Base-by-base conservation (phyloP, 1,140 invertebrate species). In the Drosophila novamexicana region DNA sequence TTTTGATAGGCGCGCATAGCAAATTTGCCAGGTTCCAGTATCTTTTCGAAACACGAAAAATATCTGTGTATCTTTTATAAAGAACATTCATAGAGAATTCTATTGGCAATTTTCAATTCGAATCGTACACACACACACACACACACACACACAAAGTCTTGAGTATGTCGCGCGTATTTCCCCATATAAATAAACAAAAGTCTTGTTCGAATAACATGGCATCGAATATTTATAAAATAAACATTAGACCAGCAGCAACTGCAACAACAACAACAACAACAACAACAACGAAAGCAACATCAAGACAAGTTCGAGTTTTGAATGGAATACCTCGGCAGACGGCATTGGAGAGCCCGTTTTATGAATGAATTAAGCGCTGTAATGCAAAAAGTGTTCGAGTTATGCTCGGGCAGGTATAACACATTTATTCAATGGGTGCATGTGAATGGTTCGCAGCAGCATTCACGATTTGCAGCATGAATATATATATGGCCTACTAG, bases 141-240 rank as follows among this genome's bases (percentile, higher is more conserved):
- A 52, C 53, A 68, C 53, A 59, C 52, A 73, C 53, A 22, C 53
- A 49, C 49, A 54, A 49, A 67, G 68, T 88, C 83, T 86, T 76
- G 68, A 86, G 84, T 82, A 80, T 86, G 83, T 86, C 83, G 83
- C 81, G 76, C 76, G 79, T 82, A 88, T 88, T 88, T 82, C 53
- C 72, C 61, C 84, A 79, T 65, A 75, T 76, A 86, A 86, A 86
- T 88, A 86, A 86, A 86, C 83, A 88, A 69, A 82, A 74, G 76
- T 88, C 83, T 86, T 79, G 83, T 88, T 88, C 76, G 58, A 79
- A 86, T 83, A 86, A 86, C 83, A 86, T 83, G 79, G 76, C 79
- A 75, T 45, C 63, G 83, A 83, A 88, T 86, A 86, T 86, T 86
- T 86, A 88, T 86, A 83, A 88, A 86, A 83, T 89, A 86, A 86